Evolutionary conservation across 2,797 vertebrate species (phyloP), one percentile per base, ranked within the genome.

Genomic region (Hafferia zeledoni): DNA sequence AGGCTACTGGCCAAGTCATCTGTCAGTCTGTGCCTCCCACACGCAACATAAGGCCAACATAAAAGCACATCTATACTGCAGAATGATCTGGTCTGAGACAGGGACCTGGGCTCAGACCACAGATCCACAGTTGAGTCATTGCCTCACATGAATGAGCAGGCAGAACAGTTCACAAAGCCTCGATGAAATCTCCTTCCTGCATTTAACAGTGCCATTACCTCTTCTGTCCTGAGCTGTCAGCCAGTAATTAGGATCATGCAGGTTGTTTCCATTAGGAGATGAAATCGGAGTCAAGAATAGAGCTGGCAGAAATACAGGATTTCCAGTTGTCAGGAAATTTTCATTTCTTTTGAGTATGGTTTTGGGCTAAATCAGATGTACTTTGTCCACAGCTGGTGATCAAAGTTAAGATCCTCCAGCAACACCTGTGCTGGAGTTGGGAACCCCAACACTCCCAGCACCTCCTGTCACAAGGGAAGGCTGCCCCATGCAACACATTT

Each of bases 221-320:
- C 89, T 76, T 59, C 87, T 94, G 47, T 88, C 91, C 87, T 0
- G 1, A 88, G 69, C 61, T 86, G 76, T 85, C 94, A 92, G 75
- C 78, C 87, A 87, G 75, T 83, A 92, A 95, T 94, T 95, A 93
- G 89, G 59, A 86, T 86, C 93, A 86, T 74, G 81, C 94, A 95
- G 92, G 90, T 84, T 95, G 86, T 94, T 97, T 94, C 92, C 92
- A 95, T 95, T 92, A 95, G 71, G 59, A 93, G 86, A 89, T 67
- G 67, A 94, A 97, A 95, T 0, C 10, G 7, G 70, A 95, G 83
- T 83, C 94, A 94, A 90, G 77, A 90, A 94, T 3, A 61, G 64
- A 69, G 64, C 90, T 94, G 91, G 88, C 17, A 8, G 77, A 84
- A 95, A 82, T 92, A 67, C 14, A 64, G 52, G 59, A 89, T 87